These are phyloP conservation scores for Thalassoma bifasciatum DNA, from an alignment of 2,113 vertebrate species.

Conservation along the genomic window DNA sequence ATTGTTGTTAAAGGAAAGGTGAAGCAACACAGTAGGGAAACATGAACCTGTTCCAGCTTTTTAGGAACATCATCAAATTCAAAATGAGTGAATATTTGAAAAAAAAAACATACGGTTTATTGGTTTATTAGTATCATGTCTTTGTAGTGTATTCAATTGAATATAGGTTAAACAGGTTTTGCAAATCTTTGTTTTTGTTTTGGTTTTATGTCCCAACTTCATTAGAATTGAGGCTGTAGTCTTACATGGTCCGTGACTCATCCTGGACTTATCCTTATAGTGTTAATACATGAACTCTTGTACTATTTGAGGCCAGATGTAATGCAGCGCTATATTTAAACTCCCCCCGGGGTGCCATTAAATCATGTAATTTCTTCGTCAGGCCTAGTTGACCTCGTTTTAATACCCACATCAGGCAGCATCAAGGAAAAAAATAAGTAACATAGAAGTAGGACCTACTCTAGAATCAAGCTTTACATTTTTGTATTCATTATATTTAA, in stretches of 20 bases:
- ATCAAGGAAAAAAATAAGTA: slow-evolving; percentile 54
- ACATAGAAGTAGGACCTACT: slow-evolving; percentile 53
- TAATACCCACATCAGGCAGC: slow-evolving; percentile 73
- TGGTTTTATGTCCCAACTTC: no score
- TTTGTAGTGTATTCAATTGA: no score
- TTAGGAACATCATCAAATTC: no score
- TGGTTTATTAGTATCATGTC: no score
- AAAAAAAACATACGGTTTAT: no score
- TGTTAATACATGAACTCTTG: slow-evolving; percentile 75
- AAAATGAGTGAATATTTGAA: no score
- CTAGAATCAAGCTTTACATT: slow-evolving; percentile 41
- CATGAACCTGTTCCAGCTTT: no score
- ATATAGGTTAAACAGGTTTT: no score
- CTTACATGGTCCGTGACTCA: slow-evolving; percentile 2
- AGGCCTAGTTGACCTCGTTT: slow-evolving; percentile 82
- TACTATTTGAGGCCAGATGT: slow-evolving; percentile 65
- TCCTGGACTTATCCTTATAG: slow-evolving; percentile 24
- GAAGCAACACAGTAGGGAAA: no score
- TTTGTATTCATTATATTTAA: slow-evolving; percentile 27
- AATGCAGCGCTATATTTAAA: slow-evolving; percentile 83
- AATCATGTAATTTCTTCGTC: slow-evolving; percentile 84
- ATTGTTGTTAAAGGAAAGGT: no score
- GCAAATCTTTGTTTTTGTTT: no score
- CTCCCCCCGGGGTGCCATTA: slow-evolving; percentile 82
- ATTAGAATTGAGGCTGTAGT: no score